Conservation (phyloP, 2,888 invertebrate species). For the Pollenia labialis region DNA sequence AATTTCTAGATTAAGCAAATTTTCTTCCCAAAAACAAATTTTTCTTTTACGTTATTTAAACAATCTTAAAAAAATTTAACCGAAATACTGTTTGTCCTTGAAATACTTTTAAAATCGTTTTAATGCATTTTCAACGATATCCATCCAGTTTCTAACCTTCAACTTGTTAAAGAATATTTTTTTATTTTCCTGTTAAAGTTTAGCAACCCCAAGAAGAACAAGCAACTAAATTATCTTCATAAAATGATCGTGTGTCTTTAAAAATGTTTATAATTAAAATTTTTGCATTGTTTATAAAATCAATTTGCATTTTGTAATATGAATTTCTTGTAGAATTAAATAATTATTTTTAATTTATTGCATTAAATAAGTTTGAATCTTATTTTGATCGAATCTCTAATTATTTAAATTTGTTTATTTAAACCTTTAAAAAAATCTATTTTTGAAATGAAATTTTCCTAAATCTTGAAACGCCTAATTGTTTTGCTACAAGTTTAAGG, state of each 20-base stretch:
- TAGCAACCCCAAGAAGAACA: constrained; percentile 44
- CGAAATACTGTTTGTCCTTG: constrained; percentile 19
- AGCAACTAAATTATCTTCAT: background rate
- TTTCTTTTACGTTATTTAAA: background rate
- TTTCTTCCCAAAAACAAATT: background rate
- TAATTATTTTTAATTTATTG: background rate
- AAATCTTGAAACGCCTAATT: too few species aligned
- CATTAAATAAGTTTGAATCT: background rate
- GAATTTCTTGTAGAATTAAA: background rate
- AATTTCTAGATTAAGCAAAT: background rate
- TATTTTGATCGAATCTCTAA: background rate
- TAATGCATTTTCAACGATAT: constrained; percentile 1
- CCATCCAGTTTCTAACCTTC: constrained; percentile 19
- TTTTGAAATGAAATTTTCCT: too few species aligned
- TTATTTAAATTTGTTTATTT: too few species aligned
- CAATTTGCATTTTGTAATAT: constrained; percentile 24
- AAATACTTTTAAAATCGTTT: constrained; percentile 15
- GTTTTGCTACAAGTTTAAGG: too few species aligned
- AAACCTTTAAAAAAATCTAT: too few species aligned
- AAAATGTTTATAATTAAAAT: constrained; percentile 14
- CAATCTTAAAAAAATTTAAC: background rate
- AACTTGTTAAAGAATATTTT: constrained; percentile 42
- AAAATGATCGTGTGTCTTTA: constrained; percentile 25
- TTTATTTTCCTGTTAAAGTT: constrained; percentile 35
- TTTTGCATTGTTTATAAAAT: constrained; percentile 41